Conservation (phyloP, 2,113 vertebrate genomes). For the Azemiops feae region DNA sequence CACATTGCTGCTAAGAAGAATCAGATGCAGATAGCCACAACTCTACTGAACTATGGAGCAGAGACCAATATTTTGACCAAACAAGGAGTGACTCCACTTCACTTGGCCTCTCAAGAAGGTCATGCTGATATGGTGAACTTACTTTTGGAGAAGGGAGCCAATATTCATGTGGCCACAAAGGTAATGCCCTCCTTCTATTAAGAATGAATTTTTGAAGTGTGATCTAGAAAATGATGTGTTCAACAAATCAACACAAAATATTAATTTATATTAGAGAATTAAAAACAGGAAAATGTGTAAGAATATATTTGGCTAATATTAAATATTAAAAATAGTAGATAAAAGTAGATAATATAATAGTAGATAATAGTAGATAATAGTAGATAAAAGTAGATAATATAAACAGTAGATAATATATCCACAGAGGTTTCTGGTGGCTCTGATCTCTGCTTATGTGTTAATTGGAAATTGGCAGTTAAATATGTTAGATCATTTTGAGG, state of each 20-base stretch:
- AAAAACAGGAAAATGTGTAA: not conserved
- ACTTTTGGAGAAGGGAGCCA: constrained; percentile 85
- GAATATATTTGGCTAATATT: not conserved
- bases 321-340: not conserved
- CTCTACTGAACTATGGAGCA: constrained; percentile 85
- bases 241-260: not conserved
- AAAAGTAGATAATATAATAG: not conserved
- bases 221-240: not conserved
- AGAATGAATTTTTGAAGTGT: rapidly evolving
- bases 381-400: not conserved
- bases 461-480: not conserved
- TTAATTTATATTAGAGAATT: not conserved
- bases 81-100: constrained; percentile 91
- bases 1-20: constrained; percentile 96
- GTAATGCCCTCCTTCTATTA: constrained; percentile 60
- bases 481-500: not conserved
- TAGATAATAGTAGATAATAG: not conserved
- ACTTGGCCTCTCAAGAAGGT: constrained; percentile 93
- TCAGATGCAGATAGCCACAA: constrained; percentile 93
- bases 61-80: constrained; percentile 91
- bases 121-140: constrained; percentile 87
- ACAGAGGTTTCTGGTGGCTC: not conserved
- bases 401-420: not conserved
- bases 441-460: not conserved
- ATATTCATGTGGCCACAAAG: constrained; percentile 87